Conservation (phyloP, 2,888 invertebrate genomes). For the Julus scanicus region DNA sequence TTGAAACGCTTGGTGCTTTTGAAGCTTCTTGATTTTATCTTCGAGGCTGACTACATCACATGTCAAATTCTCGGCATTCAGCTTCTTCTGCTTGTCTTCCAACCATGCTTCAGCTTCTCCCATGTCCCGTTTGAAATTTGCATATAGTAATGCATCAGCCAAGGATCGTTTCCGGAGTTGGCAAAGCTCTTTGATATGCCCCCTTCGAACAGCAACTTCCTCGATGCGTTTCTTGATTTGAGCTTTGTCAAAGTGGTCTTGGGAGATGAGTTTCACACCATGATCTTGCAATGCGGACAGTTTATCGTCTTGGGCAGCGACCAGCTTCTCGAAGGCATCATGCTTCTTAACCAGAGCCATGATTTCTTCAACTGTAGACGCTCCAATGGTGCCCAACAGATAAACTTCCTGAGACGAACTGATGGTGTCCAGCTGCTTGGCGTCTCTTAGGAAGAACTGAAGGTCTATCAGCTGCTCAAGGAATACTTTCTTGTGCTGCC, state of each 20-base stretch:
- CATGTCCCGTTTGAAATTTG: constrained; percentile 91
- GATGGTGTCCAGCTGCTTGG: constrained; percentile 88
- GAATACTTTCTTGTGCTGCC: constrained; percentile 89
- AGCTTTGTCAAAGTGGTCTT: constrained; percentile 86
- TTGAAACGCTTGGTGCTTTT: constrained; percentile 94
- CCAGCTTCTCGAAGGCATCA: constrained; percentile 91
- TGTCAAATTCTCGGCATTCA: constrained; percentile 80
- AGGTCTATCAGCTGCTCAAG: constrained; percentile 91
- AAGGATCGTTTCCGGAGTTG: constrained; percentile 76
- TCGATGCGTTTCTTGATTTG: constrained; percentile 80
- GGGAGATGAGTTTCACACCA: constrained; percentile 85
- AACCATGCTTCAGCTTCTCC: constrained; percentile 84
- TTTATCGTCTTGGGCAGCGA: constrained; percentile 89
- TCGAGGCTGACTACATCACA: constrained; percentile 84
- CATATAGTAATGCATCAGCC: constrained; percentile 82
- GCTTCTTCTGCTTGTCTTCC: constrained; percentile 87
- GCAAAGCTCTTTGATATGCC: constrained; percentile 75
- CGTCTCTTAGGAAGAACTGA: constrained; percentile 94
- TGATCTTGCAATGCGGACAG: constrained; percentile 82
- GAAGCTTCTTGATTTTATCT: constrained; percentile 94
- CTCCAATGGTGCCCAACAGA: constrained; percentile 63
- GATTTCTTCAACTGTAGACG: constrained; percentile 78
- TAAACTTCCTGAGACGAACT: constrained; percentile 83
- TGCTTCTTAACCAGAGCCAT: constrained; percentile 90
- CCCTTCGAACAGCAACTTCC: constrained; percentile 75